Evolutionary conservation across 1,140 invertebrate genomes (phyloP).

Genomic region (Papilio polytes): DNA sequence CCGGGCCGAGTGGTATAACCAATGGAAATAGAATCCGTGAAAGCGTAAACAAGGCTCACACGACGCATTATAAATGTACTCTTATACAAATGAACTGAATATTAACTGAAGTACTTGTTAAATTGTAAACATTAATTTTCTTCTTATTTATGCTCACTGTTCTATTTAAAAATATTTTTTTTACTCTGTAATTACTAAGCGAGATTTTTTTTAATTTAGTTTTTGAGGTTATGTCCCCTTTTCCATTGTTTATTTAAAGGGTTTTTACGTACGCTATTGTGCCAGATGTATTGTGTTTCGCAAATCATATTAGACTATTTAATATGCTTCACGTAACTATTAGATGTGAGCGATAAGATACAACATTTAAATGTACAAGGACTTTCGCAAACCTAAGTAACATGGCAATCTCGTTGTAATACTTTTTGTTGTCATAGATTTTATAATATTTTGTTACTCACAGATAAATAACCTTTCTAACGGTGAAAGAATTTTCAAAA

Average conservation of each 20-base stretch:
- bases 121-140: slow-evolving; percentile 8
- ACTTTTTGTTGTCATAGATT: neutral
- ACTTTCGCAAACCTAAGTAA: slow-evolving; percentile 45
- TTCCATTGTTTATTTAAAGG: neutral
- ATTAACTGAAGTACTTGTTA: neutral
- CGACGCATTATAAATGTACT: slow-evolving; percentile 9
- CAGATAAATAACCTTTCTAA: too few relatives aligned
- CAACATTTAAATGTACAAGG: slow-evolving; percentile 42
- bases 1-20: slow-evolving; percentile 25
- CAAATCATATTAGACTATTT: slow-evolving; percentile 13
- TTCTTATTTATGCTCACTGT: neutral
- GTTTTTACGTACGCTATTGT: neutral
- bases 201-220: neutral
- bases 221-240: slow-evolving; percentile 7
- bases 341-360: slow-evolving; percentile 46
- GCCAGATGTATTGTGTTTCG: slow-evolving; percentile 26
- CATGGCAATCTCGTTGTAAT: slow-evolving; percentile 38
- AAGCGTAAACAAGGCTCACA: slow-evolving; percentile 1
- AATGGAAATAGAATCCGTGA: slow-evolving; percentile 31
- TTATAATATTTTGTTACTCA: neutral
- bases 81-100: neutral
- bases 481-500: too few relatives aligned
- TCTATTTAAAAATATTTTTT: neutral
- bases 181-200: neutral
- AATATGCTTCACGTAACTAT: slow-evolving; percentile 41